These are phyloP conservation scores for Aleiodes alternator DNA, from an alignment of 2,888 invertebrate species.

Conservation along the genomic window DNA sequence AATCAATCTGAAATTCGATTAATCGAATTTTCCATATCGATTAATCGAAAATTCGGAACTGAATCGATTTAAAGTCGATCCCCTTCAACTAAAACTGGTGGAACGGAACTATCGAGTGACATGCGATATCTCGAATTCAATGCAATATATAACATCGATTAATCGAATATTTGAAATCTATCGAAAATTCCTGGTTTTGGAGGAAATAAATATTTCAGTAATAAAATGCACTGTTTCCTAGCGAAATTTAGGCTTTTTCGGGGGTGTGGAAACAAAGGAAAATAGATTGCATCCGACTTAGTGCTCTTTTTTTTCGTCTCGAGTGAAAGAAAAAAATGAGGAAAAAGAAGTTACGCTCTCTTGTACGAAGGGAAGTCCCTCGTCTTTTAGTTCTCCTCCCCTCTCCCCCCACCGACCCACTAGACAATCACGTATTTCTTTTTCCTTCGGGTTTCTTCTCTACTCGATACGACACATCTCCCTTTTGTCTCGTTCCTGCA, in stretches of 20 bases:
- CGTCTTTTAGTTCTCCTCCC: neutral
- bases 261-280: slow-evolving; percentile 17
- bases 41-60: too few relatives aligned
- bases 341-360: slow-evolving; percentile 7
- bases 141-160: too few relatives aligned
- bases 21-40: too few relatives aligned
- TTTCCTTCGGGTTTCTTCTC: neutral
- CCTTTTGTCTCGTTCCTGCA: neutral
- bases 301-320: slow-evolving; percentile 1
- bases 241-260: too few relatives aligned
- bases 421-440: slow-evolving; percentile 11
- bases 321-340: neutral
- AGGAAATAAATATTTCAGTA: neutral
- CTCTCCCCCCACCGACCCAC: slow-evolving; percentile 4
- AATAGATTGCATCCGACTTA: slow-evolving; percentile 24
- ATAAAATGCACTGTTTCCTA: neutral
- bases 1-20: too few relatives aligned
- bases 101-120: too few relatives aligned
- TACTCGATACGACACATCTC: slow-evolving; percentile 24
- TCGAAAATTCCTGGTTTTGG: too few relatives aligned
- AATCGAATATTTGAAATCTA: too few relatives aligned
- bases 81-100: too few relatives aligned
- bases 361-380: neutral
- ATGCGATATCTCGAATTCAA: too few relatives aligned
- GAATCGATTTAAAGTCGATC: too few relatives aligned